Evolutionary conservation across 2,113 vertebrate genomes (phyloP), one percentile per base, ranked within the genome.

Genomic region (Nycticryphes semicollaris): DNA sequence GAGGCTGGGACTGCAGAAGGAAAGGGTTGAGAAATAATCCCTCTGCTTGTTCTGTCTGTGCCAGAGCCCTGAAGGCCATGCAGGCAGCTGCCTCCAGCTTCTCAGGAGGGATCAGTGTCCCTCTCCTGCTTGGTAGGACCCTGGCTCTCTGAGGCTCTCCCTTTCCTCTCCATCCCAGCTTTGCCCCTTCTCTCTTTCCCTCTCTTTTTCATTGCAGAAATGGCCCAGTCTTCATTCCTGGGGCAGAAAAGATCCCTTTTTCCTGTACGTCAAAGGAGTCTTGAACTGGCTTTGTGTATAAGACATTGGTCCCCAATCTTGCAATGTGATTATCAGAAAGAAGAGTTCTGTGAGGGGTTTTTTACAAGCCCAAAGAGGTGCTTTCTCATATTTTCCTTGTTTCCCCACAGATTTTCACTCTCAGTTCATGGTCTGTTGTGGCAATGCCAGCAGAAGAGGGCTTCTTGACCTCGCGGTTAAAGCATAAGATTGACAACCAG

Each of bases 381-480:
- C 80, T 93, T 95, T 96, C 96, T 94, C 88, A 91, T 94, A 73
- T 97, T 96, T 96, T 97, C 96, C 96, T 96, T 97, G 95, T 96
- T 96, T 97, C 66, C 96, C 96, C 96, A 96, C 94, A 96, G 96
- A 97, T 96, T 97, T 96, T 96, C 96, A 95, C 92, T 96, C 94
- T 96, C 94, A 97, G 70, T 96, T 96, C 95, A 96, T 95, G 95
- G 69, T 96, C 96, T 97, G 86, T 97, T 96, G 92, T 97, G 95
- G 94, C 96, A 97, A 84, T 96, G 94, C 39, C 95, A 97, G 96
- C 96, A 95, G 96, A 96, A 97, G 95, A 96, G 96, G 95, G 94
- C 95, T 83, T 94, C 94, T 94, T 96, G 94, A 93, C 95, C 96
- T 96, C 95, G 92, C 8, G 80, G 88, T 97, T 96, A 96, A 95